Conservation (phyloP, 2,797 vertebrate species). For the Atherinosoma microstoma region DNA sequence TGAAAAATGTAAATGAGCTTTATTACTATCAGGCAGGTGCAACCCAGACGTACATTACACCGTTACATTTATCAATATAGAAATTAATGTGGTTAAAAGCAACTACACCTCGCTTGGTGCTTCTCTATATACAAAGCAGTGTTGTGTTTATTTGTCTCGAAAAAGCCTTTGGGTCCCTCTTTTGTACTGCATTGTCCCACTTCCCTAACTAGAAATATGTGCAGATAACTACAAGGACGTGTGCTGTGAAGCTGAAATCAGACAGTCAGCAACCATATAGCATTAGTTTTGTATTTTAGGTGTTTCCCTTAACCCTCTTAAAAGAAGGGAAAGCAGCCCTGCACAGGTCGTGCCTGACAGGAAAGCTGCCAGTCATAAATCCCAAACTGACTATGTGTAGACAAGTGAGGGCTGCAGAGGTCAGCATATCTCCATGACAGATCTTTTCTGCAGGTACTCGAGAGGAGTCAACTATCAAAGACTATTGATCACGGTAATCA, state of each 20-base stretch:
- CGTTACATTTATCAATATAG: constrained; percentile 5
- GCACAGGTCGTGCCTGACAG: constrained; percentile 4
- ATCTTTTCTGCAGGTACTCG: constrained; percentile 52
- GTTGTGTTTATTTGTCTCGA: constrained; percentile 34
- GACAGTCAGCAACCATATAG: constrained; percentile 43
- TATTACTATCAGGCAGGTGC: constrained; percentile 10
- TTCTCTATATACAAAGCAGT: constrained; percentile 5
- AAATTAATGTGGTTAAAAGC: constrained; percentile 23
- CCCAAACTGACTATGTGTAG: constrained; percentile 25
- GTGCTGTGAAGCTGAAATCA: constrained; percentile 24
- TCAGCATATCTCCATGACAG: constrained; percentile 63
- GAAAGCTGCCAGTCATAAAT: constrained; percentile 69
- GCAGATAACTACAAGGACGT: constrained; percentile 31
- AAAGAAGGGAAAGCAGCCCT: constrained; percentile 23
- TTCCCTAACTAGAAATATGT: constrained; percentile 23
- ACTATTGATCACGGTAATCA: constrained; percentile 76
- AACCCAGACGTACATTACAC: background rate
- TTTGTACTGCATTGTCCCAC: constrained; percentile 22
- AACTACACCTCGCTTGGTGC: background rate
- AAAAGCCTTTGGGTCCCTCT: constrained; percentile 28
- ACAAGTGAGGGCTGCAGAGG: constrained; percentile 57
- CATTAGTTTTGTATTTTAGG: background rate
- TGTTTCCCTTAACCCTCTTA: constrained; percentile 6
- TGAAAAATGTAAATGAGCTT: constrained; percentile 21
- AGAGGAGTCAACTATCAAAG: constrained; percentile 54